These are phyloP conservation scores for Atta cephalotes DNA, from an alignment of 1,140 invertebrate genomes.

Conservation along the genomic window DNA sequence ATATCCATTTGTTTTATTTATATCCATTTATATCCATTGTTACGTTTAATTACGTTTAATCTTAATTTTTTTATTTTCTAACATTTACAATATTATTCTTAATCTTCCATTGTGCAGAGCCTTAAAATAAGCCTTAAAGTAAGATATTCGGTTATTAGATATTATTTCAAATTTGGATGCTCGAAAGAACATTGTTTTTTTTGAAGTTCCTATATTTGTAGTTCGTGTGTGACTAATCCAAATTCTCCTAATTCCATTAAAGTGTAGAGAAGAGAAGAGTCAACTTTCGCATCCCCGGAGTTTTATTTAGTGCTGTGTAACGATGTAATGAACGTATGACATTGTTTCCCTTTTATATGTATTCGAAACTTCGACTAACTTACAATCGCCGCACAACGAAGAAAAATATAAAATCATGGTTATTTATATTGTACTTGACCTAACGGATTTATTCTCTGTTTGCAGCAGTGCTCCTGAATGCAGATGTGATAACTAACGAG, in stretches of 20 bases:
- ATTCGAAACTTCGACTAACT: conserved; percentile 26
- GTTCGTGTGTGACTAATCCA: background rate
- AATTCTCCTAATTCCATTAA: conserved; percentile 14
- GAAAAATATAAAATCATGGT: background rate
- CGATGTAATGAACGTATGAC: background rate
- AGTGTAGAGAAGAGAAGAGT: background rate
- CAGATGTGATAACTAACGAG: conserved; percentile 59
- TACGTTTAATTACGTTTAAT: too few species aligned
- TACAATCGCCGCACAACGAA: background rate
- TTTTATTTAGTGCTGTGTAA: background rate
- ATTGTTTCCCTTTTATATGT: background rate
- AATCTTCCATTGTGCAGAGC: too few species aligned
- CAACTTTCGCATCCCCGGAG: background rate
- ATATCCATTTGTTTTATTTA: too few species aligned
- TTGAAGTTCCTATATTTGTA: conserved; percentile 24
- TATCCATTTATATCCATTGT: too few species aligned
- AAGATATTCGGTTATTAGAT: background rate
- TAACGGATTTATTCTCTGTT: conserved; percentile 29
- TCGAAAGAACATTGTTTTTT: background rate
- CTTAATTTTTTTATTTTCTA: too few species aligned
- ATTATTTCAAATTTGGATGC: conserved; percentile 6
- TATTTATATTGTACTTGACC: conserved; percentile 40
- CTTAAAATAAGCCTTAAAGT: background rate
- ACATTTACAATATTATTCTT: too few species aligned
- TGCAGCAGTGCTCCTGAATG: conserved; percentile 46